Conservation (phyloP, 2,888 invertebrate species). For the Leptothorax acervorum region DNA sequence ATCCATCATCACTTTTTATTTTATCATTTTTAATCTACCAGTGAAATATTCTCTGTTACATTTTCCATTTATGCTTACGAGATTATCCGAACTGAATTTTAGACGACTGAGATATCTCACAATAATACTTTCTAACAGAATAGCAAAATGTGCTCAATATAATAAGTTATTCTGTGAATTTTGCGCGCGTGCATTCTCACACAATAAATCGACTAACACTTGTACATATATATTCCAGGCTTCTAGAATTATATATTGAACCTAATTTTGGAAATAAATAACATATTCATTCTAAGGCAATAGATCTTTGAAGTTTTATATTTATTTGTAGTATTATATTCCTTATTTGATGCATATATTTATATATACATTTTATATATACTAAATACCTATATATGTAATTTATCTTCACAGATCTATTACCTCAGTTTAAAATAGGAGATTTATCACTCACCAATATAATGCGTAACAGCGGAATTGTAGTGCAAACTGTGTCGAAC, state of each 20-base stretch:
- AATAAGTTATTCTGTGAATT: neutral
- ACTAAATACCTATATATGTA: neutral
- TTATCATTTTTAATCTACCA: neutral
- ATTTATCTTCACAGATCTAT: constrained; percentile 2
- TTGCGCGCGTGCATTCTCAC: neutral
- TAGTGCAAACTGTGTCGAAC: neutral
- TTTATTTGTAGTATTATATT: constrained; percentile 10
- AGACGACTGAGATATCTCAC: neutral
- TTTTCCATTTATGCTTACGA: neutral
- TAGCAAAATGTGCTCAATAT: neutral
- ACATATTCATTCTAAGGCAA: neutral
- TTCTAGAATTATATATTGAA: constrained; percentile 14
- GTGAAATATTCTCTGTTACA: neutral
- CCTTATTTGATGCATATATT: neutral
- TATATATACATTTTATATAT: neutral
- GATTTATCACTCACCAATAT: neutral
- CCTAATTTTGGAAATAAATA: neutral
- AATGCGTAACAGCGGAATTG: neutral
- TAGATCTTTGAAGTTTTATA: neutral
- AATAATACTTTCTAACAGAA: neutral
- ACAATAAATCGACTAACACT: neutral
- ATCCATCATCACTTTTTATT: neutral
- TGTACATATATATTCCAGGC: neutral
- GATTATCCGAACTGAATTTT: neutral
- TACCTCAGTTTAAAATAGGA: neutral